phyloP scores from a whole-genome alignment of 2,113 vertebrate species.

The Xerus inauris region DNA sequence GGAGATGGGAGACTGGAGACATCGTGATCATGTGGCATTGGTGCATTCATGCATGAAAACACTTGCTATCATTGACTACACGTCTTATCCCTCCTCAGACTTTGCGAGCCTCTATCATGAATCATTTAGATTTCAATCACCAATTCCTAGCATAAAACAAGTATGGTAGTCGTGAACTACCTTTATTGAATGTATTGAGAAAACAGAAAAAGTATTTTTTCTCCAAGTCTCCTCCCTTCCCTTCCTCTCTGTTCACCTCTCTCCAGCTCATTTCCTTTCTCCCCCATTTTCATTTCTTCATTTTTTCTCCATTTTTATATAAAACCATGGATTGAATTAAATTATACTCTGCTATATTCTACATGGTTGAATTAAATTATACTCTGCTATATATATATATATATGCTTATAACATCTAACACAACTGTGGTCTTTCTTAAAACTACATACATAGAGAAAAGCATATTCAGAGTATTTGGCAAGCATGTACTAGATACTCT shows the following conservation, averaged over 20 bases:
- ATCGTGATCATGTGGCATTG: neutral
- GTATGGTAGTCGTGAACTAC: neutral
- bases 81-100: neutral
- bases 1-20: neutral
- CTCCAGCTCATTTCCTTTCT: rapidly evolving
- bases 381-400: neutral
- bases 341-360: neutral
- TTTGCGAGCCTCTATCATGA: neutral
- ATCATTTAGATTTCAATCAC: neutral
- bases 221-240: neutral
- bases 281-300: no score
- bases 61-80: neutral
- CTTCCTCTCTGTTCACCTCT: neutral
- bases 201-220: neutral
- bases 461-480: no score
- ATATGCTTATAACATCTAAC: neutral
- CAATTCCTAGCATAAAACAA: neutral
- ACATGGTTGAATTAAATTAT: neutral
- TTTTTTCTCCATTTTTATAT: neutral
- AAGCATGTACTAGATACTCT: neutral
- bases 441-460: neutral
- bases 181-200: neutral
- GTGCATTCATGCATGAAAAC: neutral
- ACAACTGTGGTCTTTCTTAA: neutral
- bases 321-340: neutral